Conservation (phyloP, 2,113 vertebrate species). For the Paratilapia polleni region DNA sequence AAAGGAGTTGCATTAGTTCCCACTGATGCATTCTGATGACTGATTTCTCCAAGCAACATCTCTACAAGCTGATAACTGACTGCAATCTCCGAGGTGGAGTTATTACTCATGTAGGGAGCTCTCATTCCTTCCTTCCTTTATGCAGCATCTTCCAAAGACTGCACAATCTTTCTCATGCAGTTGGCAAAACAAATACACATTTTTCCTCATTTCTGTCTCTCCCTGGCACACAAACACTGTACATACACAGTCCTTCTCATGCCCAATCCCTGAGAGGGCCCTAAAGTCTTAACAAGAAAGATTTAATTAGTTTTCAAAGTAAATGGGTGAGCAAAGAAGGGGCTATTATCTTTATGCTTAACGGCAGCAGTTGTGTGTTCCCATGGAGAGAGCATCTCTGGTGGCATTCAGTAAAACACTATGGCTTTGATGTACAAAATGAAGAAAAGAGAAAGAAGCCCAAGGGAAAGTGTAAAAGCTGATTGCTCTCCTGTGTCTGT, state of each 20-base stretch:
- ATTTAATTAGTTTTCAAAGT: slow-evolving; percentile 72
- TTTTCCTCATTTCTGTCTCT: slow-evolving; percentile 5
- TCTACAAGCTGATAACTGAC: background rate
- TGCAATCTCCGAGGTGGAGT: background rate
- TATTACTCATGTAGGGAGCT: background rate
- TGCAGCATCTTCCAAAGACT: slow-evolving; percentile 15
- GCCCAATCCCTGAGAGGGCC: slow-evolving; percentile 33
- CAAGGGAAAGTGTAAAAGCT: slow-evolving; percentile 2
- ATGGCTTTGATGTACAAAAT: slow-evolving; percentile 59
- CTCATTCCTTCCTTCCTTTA: background rate
- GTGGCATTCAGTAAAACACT: slow-evolving; percentile 37
- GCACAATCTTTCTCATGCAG: slow-evolving; percentile 20
- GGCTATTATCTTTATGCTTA: slow-evolving; percentile 62
- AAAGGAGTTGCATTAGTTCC: background rate
- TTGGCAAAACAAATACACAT: slow-evolving; percentile 23
- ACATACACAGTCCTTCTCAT: slow-evolving; percentile 4
- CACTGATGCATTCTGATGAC: background rate
- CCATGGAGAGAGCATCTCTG: slow-evolving; percentile 43
- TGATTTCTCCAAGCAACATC: slow-evolving; percentile 20
- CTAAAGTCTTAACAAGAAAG: slow-evolving; percentile 60
- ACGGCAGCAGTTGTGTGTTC: slow-evolving; percentile 28
- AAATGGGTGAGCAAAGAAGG: slow-evolving; percentile 59
- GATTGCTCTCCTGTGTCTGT: slow-evolving; percentile 40
- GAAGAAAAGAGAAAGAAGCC: slow-evolving; percentile 5
- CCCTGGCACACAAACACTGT: slow-evolving; percentile 3